These are phyloP conservation scores for Danio kyathit DNA, from an alignment of 2,797 vertebrate genomes.

Conservation along the genomic window DNA sequence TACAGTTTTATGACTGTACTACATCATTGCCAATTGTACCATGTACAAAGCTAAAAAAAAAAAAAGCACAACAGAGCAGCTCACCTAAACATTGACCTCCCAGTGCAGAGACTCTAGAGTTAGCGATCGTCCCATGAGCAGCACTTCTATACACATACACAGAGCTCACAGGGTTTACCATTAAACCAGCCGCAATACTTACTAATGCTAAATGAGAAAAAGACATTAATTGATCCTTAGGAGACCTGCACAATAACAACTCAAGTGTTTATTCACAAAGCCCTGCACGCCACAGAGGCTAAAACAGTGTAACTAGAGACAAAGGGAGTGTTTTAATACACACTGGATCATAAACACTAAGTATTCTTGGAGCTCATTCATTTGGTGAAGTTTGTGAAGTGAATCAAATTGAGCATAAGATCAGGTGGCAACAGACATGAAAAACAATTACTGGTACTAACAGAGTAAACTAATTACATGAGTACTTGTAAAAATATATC, in stretches of 20 bases:
- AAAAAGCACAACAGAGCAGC: neutral
- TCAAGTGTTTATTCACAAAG: slow-evolving; percentile 49
- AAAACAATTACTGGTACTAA: neutral
- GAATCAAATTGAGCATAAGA: slow-evolving; percentile 35
- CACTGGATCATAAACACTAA: slow-evolving; percentile 49
- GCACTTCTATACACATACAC: neutral
- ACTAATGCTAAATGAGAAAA: slow-evolving; percentile 45
- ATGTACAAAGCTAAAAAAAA: slow-evolving; percentile 25
- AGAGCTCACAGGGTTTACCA: neutral
- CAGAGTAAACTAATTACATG: slow-evolving; percentile 20
- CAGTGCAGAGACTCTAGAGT: slow-evolving; percentile 2
- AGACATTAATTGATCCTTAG: slow-evolving; percentile 57
- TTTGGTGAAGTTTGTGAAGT: slow-evolving; percentile 25
- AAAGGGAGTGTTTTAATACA: slow-evolving; percentile 37
- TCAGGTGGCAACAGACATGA: slow-evolving; percentile 44
- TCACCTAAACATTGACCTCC: slow-evolving; percentile 44
- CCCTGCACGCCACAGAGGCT: neutral
- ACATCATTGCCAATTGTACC: slow-evolving; percentile 25
- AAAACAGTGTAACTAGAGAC: slow-evolving; percentile 53
- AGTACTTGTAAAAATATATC: neutral
- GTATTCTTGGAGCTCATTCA: slow-evolving; percentile 45
- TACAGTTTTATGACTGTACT: slow-evolving; percentile 8
- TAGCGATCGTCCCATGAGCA: slow-evolving; percentile 14
- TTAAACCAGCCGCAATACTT: slow-evolving; percentile 20
- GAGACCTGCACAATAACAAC: slow-evolving; percentile 55